phyloP scores from a whole-genome alignment of 2,888 invertebrate genomes.

The Drosophila subquinaria region DNA sequence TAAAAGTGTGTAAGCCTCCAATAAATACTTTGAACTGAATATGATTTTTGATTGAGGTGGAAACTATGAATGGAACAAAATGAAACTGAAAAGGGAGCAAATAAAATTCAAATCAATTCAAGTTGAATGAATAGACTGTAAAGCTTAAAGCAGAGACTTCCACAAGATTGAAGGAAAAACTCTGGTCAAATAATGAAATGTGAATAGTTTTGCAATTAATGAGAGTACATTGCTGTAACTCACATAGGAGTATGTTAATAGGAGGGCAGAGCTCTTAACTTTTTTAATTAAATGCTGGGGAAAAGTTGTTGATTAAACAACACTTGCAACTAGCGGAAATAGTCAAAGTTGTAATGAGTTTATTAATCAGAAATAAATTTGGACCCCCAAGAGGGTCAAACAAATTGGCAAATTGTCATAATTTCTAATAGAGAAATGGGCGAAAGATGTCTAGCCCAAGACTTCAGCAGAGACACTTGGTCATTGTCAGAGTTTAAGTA shows the following conservation, averaged over 20 bases:
- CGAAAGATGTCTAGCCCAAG: conserved; percentile 25
- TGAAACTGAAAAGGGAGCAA: background rate
- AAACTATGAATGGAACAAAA: background rate
- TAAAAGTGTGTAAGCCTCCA: background rate
- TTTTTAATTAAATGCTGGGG: conserved; percentile 58
- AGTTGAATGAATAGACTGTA: background rate
- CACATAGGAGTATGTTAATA: background rate
- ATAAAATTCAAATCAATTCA: background rate
- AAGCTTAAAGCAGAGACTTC: background rate
- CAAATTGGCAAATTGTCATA: conserved; percentile 60
- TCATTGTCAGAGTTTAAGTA: conserved; percentile 37
- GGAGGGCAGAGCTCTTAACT: conserved; percentile 33
- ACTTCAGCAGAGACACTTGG: conserved; percentile 18
- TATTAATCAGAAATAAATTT: conserved; percentile 73
- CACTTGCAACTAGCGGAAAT: conserved; percentile 36
- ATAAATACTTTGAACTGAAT: background rate
- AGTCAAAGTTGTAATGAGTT: conserved; percentile 77
- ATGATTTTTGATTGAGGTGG: background rate
- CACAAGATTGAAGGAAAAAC: background rate
- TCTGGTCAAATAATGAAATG: background rate
- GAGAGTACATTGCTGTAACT: background rate
- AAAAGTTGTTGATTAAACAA: conserved; percentile 55
- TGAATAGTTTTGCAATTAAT: background rate
- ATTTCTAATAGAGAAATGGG: conserved; percentile 47
- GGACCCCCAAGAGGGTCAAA: conserved; percentile 2